Conservation (phyloP, 2,797 vertebrate genomes). For the Pipistrellus pygmaeus region DNA sequence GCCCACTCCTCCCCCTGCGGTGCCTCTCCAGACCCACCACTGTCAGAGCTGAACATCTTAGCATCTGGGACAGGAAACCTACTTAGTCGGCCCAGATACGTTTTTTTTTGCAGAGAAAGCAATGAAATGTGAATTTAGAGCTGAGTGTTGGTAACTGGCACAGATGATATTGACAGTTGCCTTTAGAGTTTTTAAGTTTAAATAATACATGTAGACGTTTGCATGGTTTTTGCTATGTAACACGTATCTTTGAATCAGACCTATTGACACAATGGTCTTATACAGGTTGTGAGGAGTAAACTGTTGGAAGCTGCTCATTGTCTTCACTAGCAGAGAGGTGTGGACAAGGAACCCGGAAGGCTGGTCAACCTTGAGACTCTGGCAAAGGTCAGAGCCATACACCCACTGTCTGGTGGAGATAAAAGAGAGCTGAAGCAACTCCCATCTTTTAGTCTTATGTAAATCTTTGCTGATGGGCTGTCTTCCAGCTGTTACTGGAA, state of each 20-base stretch:
- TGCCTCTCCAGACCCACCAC: neutral
- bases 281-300: neutral
- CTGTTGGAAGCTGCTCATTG: no score
- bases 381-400: no score
- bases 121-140: conserved; percentile 3
- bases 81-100: neutral
- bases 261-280: neutral
- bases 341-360: no score
- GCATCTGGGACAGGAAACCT: neutral
- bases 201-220: conserved; percentile 6
- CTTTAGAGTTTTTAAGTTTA: neutral
- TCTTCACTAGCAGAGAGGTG: no score
- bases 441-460: no score
- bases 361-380: no score
- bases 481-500: no score
- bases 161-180: neutral
- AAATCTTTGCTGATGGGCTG: no score
- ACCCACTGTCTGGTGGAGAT: no score
- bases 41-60: neutral
- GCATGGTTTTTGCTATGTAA: neutral
- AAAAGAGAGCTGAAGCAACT: no score
- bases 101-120: neutral
- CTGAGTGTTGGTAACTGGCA: neutral
- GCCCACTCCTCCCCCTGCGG: neutral
- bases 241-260: conserved; percentile 3